Evolutionary conservation across 2,113 vertebrate genomes (phyloP), one percentile per base, ranked within the genome.

Genomic region (Alces alces): DNA sequence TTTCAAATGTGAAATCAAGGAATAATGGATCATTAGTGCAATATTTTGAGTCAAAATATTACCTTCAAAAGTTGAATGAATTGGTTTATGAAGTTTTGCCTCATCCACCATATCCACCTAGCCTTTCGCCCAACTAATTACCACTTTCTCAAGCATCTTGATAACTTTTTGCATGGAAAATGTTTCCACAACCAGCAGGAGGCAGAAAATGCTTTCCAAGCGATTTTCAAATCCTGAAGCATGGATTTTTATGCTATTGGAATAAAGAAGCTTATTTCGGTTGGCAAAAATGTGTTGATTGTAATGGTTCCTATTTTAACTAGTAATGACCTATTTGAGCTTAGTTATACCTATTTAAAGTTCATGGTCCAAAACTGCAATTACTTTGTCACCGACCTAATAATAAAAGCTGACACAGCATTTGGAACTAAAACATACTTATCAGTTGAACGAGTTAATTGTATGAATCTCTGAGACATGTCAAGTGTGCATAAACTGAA

Each of bases 1-100:
- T 97, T 98, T 91, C 80, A 96, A 98, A 98, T 98, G 93, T 94
- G 97, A 82, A 95, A 98, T 79, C 70, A 93, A 95, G 91, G 93
- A 98, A 87, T 96, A 87, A 93, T 97, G 97, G 84, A 97, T 84
- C 89, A 98, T 97, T 97, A 50, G 47, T 50, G 47, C 47, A 50
- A 50, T 50, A 50, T 50, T 50, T 50, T 50, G 47, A 50, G 47
- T 50, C 47, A 50, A 50, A 50, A 50, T 50, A 50, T 50, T 50
- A 14, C 47, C 36, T 76, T 76, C 36, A 27, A 76, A 73, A 43
- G 36, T 76, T 76, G 36, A 76, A 76, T 43, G 21, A 27, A 25
- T 76, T 76, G 70, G 70, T 43, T 36, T 43, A 14, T 43, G 36
- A 76, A 39, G 36, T 43, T 76, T 76, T 76, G 36, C 23, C 5